These are phyloP conservation scores for Xenentodon cancila DNA, from an alignment of 2,797 vertebrate genomes.

Conservation along the genomic window DNA sequence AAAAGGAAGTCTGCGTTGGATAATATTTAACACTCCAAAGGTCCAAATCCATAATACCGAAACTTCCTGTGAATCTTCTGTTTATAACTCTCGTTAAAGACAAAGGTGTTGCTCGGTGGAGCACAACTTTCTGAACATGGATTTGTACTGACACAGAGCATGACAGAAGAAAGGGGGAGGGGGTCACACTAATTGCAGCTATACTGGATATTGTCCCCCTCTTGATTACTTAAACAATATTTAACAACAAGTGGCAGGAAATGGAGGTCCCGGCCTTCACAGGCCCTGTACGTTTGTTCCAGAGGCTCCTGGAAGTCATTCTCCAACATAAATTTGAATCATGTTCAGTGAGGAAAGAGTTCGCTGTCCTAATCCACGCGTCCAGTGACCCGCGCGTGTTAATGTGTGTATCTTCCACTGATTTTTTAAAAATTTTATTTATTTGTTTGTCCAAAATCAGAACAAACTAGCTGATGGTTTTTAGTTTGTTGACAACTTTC, in stretches of 20 bases:
- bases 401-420: constrained; percentile 35
- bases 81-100: constrained; percentile 68
- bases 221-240: constrained; percentile 50
- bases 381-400: constrained; percentile 23
- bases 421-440: neutral
- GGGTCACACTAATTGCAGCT: constrained; percentile 53
- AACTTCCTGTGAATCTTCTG: constrained; percentile 59
- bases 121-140: constrained; percentile 44
- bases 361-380: constrained; percentile 50
- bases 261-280: constrained; percentile 36
- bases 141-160: constrained; percentile 76
- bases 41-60: constrained; percentile 56
- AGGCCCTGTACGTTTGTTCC: constrained; percentile 50
- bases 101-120: constrained; percentile 74
- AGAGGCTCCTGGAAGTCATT: constrained; percentile 64
- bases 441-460: constrained; percentile 32
- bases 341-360: constrained; percentile 56
- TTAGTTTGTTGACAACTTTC: constrained; percentile 98
- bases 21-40: constrained; percentile 79
- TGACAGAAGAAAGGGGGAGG: neutral
- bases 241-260: constrained; percentile 53
- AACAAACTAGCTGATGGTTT: constrained; percentile 91
- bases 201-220: constrained; percentile 37
- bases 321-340: constrained; percentile 58
- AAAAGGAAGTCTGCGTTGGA: constrained; percentile 53